Conservation (phyloP, 2,113 vertebrate genomes). For the Mesoclemmys tuberculata region DNA sequence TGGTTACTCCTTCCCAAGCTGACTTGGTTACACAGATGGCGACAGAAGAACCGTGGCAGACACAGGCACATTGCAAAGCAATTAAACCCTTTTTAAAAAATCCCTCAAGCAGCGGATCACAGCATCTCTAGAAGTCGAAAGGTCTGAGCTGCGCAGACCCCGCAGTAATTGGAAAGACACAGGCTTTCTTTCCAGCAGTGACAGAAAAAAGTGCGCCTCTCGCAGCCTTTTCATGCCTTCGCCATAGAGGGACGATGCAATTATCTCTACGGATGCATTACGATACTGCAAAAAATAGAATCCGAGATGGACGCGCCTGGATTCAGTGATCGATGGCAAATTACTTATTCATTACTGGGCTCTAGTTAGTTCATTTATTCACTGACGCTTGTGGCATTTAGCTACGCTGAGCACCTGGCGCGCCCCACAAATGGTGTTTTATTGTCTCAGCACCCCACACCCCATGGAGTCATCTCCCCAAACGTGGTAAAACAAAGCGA, state of each 20-base stretch:
- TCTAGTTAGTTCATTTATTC: conserved; percentile 23
- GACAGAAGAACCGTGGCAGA: rapidly evolving
- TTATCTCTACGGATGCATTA: conserved; percentile 15
- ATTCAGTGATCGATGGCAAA: conserved; percentile 44
- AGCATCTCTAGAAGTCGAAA: rapidly evolving
- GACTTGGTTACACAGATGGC: not conserved
- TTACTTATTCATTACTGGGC: conserved; percentile 4
- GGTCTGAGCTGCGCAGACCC: not conserved
- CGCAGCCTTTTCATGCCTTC: conserved; percentile 11
- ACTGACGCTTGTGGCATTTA: not conserved
- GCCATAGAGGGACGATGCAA: not conserved
- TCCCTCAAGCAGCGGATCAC: too few relatives aligned
- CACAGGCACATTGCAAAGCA: not conserved
- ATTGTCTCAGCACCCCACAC: not conserved
- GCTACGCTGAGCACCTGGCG: not conserved
- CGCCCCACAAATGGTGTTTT: not conserved
- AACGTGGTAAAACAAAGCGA: not conserved
- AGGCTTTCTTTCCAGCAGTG: rapidly evolving
- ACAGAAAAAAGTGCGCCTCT: not conserved
- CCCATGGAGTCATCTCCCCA: not conserved
- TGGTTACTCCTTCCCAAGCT: not conserved
- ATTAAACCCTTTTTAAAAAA: not conserved
- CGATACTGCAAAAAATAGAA: conserved; percentile 39
- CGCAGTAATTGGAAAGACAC: rapidly evolving
- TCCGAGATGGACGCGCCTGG: not conserved